Evolutionary conservation across 2,888 invertebrate genomes (phyloP).

Genomic region (Thymelicus acteon): DNA sequence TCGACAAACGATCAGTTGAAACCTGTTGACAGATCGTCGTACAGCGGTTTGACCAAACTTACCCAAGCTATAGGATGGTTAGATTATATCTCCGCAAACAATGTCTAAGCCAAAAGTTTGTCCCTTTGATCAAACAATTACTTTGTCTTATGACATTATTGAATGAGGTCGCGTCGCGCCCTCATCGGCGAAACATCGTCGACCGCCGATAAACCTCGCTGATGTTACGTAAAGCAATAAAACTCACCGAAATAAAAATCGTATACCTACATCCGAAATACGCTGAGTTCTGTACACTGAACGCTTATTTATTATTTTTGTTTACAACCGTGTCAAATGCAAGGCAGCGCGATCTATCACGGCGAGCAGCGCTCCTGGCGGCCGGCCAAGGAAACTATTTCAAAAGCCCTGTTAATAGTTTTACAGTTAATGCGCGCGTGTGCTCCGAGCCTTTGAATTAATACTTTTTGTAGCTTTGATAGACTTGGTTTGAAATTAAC

Average conservation of each 20-base stretch:
- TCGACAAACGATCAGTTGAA: too few relatives aligned
- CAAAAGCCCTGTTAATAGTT: constrained; percentile 74
- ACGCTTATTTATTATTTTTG: constrained; percentile 75
- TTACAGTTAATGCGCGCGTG: constrained; percentile 64
- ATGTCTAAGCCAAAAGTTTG: constrained; percentile 12
- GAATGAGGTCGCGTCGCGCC: constrained; percentile 7
- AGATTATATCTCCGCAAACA: constrained; percentile 12
- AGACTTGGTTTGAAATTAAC: neutral
- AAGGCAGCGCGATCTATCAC: constrained; percentile 70
- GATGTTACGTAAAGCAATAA: constrained; percentile 70
- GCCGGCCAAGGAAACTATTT: constrained; percentile 75
- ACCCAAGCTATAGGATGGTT: neutral
- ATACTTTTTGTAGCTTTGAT: constrained; percentile 50
- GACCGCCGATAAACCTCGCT: constrained; percentile 48
- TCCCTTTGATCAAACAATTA: constrained; percentile 15
- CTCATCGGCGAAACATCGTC: constrained; percentile 22
- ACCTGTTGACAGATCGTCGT: too few relatives aligned
- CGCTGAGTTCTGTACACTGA: constrained; percentile 46
- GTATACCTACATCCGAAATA: constrained; percentile 66
- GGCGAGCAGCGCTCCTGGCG: constrained; percentile 63
- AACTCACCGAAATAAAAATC: constrained; percentile 67
- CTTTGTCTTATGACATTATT: constrained; percentile 17
- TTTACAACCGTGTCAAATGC: constrained; percentile 75
- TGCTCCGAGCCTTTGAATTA: constrained; percentile 68
- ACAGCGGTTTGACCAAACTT: too few relatives aligned